Evolutionary conservation across 2,797 vertebrate genomes (phyloP), one percentile per base, ranked within the genome.

Genomic region (Lepilemur ruficaudatus): DNA sequence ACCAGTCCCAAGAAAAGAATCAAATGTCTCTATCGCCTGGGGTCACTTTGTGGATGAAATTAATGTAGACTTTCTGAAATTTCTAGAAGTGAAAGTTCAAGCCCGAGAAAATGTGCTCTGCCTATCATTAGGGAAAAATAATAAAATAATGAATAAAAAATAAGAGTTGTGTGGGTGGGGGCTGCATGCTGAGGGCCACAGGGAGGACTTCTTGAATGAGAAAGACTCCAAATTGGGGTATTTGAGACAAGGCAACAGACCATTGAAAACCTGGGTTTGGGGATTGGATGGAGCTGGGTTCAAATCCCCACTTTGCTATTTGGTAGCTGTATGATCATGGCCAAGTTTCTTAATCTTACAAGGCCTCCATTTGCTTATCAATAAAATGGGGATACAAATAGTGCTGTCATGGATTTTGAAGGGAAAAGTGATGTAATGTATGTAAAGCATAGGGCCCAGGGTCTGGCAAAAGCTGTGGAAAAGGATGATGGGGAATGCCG

Each of bases 401-500:
- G 7, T 4, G 17, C 52, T 18, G 17, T 12, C n/a, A 0, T 4
- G 67, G 18, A 59, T 18, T 23, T 30, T 22, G 72, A 89, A 38
- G 52, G 79, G 11, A 32, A n/a, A 46, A n/a, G 18, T 13, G 7
- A 61, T 32, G 17, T 12, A 38, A 8, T 4, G 1, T 23, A 8
- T 6, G 0, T 41, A 7, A 20, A 55, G 35, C 9, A 14, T 17
- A 43, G 69, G 48, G 20, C 38, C 41, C 30, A 10, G 22, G 7
- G 32, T 7, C 1, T 12, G n/a, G 38, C 2, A 4, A 48, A 25
- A 55, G 2, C 50, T 4, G 6, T 15, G 5, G 28, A 3, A 1
- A 13, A 52, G 30, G 41, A 12, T 0, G 15, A 15, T 1, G 67
- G 4, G 0, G 2, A 18, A 4, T 5, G 3, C 4, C 46, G 0